Evolutionary conservation across 2,113 vertebrate genomes (phyloP), one percentile per base, ranked within the genome.

Genomic region (Montifringilla adamsi): DNA sequence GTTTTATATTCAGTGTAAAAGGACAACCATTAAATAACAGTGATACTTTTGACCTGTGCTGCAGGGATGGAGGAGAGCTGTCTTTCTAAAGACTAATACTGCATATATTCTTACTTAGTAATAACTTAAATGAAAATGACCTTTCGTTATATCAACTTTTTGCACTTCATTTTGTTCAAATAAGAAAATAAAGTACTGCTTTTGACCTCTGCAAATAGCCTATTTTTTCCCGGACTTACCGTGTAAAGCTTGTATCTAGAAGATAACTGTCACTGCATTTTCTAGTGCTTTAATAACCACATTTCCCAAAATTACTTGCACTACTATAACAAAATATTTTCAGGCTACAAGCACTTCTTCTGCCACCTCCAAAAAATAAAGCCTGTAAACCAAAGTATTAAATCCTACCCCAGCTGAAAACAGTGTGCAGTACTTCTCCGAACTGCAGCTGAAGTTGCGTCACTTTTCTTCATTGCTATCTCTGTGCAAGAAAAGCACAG

Each of bases 21-120:
- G 60, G 52, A 69, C 56, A 81, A 74, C 91, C 90, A 64, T 84
- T 89, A 96, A 96, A 46, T 50, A 95, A 70, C 63, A 89, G 55
- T 39, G 39, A 94, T 89, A 89, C 77, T 84, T 94, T 67, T 84
- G 89, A 89, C 87, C 87, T 93, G 6, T n/a, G 60, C 60, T 77
- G 80, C 21, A 47, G 44, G 23, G 35, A 78, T 27, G 7, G 77
- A 81, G 60, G 43, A 87, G 60, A 94, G 47, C 6, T 70, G n/a
- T 46, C 55, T 66, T 1, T 0, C 26, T 66, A 11, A 89, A 59
- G n/a, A 87, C 55, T 50, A 68, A 55, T 28, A 63, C 46, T 10
- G 12, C 2, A 53, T 8, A 11, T 67, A 35, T 37, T 81, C 16
- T 64, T 64, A n/a, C 47, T 66, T 30, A 17, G 5, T 15, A 56